phyloP scores from a whole-genome alignment of 2,113 vertebrate species.

The Poicephalus meyeri region DNA sequence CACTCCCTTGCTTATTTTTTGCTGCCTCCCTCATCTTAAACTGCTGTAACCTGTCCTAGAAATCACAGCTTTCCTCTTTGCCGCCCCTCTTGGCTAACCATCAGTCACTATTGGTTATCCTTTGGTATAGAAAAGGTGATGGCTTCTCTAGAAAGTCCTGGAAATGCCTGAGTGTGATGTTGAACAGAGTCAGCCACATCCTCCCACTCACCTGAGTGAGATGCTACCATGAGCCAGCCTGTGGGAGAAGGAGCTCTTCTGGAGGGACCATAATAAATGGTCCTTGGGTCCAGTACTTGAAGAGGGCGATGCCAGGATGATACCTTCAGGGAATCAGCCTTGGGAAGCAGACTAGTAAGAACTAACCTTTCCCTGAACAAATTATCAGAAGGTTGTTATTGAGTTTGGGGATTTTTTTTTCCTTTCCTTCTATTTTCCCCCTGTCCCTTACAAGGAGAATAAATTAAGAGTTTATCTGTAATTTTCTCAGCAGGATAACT shows the following conservation, averaged over 20 bases:
- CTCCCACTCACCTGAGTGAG: background rate
- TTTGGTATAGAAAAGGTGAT: background rate
- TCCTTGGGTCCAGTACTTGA: background rate
- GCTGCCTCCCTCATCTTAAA: background rate
- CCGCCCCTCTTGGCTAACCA: background rate
- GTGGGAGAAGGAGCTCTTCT: background rate
- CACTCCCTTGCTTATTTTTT: background rate
- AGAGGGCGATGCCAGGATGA: background rate
- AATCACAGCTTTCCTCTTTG: background rate
- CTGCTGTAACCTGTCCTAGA: background rate
- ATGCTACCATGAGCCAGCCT: background rate
- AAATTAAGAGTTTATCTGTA: conserved; percentile 70
- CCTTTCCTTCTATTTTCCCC: background rate
- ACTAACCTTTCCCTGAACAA: background rate
- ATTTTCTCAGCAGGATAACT: conserved; percentile 64
- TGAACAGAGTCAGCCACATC: background rate
- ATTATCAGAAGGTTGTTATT: background rate
- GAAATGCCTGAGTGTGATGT: background rate
- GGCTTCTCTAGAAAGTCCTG: background rate
- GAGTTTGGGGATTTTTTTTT: background rate
- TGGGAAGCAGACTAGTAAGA: background rate
- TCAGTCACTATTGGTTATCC: background rate
- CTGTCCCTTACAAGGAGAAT: conserved; percentile 35
- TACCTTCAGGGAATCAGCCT: background rate
- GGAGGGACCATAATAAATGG: background rate